Evolutionary conservation across 1,140 invertebrate species (phyloP).

Genomic region (Pomacea maculata): DNA sequence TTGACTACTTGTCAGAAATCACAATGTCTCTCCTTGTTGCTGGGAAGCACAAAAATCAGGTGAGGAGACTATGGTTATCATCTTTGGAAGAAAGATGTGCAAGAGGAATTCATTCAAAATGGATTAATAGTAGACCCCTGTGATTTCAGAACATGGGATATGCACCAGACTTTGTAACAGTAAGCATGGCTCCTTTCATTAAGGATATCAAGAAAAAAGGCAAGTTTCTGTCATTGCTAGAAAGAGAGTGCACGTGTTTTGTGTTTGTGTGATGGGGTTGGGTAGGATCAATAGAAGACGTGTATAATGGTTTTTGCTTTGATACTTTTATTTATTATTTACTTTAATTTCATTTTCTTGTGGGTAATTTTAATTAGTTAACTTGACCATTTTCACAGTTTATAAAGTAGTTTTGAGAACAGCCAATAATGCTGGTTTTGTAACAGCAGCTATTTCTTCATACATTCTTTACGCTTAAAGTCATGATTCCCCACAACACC

Average conservation of each 20-base stretch:
- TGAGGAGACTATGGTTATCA: slow-evolving; percentile 28
- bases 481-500: too few species aligned
- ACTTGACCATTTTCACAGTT: background rate
- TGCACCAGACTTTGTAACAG: slow-evolving; percentile 69
- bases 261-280: background rate
- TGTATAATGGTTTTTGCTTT: too few species aligned
- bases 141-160: slow-evolving; percentile 65
- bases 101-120: slow-evolving; percentile 4
- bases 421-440: too few species aligned
- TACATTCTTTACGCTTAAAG: too few species aligned
- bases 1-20: slow-evolving; percentile 71
- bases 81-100: too few species aligned
- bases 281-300: too few species aligned
- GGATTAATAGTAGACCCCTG: background rate
- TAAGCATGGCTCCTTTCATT: slow-evolving; percentile 66
- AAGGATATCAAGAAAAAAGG: slow-evolving; percentile 68
- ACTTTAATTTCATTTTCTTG: background rate
- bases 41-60: slow-evolving; percentile 63
- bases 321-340: too few species aligned
- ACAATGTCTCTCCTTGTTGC: slow-evolving; percentile 71
- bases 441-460: too few species aligned
- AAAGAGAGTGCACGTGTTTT: background rate
- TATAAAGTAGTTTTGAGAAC: too few species aligned
- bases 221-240: slow-evolving; percentile 31
- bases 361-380: background rate